phyloP scores from a whole-genome alignment of 2,888 invertebrate genomes.

The Ormyrus thymus region DNA sequence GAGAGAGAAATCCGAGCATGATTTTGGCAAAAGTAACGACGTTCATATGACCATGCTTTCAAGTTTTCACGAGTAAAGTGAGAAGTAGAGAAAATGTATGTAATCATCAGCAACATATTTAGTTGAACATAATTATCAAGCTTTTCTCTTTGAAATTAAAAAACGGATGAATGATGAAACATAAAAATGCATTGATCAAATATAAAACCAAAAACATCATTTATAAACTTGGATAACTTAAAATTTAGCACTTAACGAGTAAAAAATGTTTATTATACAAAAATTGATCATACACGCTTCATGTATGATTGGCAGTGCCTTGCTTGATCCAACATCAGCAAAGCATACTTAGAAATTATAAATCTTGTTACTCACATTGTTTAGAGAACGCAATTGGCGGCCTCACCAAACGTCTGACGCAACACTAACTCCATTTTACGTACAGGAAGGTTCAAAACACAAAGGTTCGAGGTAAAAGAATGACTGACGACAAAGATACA shows the following conservation, averaged over 20 bases:
- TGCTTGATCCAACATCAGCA: conserved; percentile 22
- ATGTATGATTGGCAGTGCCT: conserved; percentile 2
- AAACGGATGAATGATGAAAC: background rate
- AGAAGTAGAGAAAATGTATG: too few relatives aligned
- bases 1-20: background rate
- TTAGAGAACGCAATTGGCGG: conserved; percentile 36
- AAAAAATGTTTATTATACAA: background rate
- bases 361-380: conserved; percentile 48
- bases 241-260: too few relatives aligned
- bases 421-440: conserved; percentile 9
- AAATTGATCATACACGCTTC: background rate
- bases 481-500: background rate
- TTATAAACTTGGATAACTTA: too few relatives aligned
- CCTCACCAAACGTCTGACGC: conserved; percentile 32
- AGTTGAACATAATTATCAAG: background rate
- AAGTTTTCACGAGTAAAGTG: too few relatives aligned
- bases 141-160: background rate
- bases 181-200: too few relatives aligned
- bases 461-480: conserved; percentile 23
- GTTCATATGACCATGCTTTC: conserved; percentile 16
- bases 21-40: background rate
- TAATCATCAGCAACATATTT: background rate
- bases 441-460: conserved; percentile 17
- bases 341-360: conserved; percentile 8
- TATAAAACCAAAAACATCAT: too few relatives aligned